Evolutionary conservation across 1,140 invertebrate species (phyloP).

Genomic region (Drosophila lini): DNA sequence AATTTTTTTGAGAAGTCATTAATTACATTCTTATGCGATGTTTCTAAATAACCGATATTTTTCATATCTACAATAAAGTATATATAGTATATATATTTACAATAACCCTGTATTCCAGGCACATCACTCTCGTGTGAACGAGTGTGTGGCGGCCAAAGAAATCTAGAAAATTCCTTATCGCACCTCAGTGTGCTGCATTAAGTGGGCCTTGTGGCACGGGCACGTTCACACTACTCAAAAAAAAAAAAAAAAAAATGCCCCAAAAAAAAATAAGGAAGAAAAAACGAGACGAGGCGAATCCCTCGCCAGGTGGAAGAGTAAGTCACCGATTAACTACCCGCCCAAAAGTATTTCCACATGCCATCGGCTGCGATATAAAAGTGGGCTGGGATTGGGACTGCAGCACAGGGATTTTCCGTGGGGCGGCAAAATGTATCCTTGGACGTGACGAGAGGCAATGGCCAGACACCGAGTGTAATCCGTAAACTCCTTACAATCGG

Average conservation of each 20-base stretch:
- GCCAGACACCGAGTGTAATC: slow-evolving; percentile 46
- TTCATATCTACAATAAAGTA: too few species aligned
- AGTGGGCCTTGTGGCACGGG: slow-evolving; percentile 75
- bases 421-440: slow-evolving; percentile 69
- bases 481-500: slow-evolving; percentile 20
- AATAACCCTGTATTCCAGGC: slow-evolving; percentile 50
- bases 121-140: slow-evolving; percentile 45
- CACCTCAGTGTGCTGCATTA: slow-evolving; percentile 77
- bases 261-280: not conserved
- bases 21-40: too few species aligned
- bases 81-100: not conserved
- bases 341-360: slow-evolving; percentile 76
- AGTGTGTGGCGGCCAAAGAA: slow-evolving; percentile 56
- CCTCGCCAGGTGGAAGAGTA: slow-evolving; percentile 10
- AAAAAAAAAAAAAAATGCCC: not conserved
- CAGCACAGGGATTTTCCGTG: slow-evolving; percentile 10
- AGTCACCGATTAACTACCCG: slow-evolving; percentile 78
- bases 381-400: slow-evolving; percentile 9
- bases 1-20: too few species aligned
- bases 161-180: slow-evolving; percentile 80
- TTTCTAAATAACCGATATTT: too few species aligned
- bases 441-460: slow-evolving; percentile 64
- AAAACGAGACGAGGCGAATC: slow-evolving; percentile 3
- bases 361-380: slow-evolving; percentile 58
- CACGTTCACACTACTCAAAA: slow-evolving; percentile 59